These are phyloP conservation scores for Callionymus lyra DNA, from an alignment of 2,113 vertebrate genomes.

Conservation along the genomic window DNA sequence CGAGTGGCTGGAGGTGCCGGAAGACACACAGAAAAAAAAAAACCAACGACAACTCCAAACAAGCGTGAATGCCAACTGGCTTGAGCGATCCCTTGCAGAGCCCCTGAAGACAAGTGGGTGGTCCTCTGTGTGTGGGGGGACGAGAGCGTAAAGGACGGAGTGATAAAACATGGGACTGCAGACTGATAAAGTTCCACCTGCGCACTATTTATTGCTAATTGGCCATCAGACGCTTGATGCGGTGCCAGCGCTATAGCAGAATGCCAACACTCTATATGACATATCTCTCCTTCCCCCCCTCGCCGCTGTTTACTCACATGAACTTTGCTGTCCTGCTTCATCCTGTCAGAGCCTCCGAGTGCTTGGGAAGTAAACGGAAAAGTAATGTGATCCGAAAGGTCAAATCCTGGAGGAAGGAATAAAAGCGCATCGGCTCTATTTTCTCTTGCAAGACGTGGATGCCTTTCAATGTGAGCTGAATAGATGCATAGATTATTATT, in stretches of 20 bases:
- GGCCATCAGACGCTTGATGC: conserved; percentile 30
- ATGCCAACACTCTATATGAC: conserved; percentile 21
- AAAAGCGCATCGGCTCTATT: conserved; percentile 14
- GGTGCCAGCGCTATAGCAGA: conserved; percentile 30
- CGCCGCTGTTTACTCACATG: conserved; percentile 17
- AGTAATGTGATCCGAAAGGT: conserved; percentile 24
- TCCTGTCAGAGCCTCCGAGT: conserved; percentile 1
- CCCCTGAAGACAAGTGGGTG: conserved; percentile 1
- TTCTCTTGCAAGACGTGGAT: conserved; percentile 3
- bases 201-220: conserved; percentile 40
- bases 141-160: neutral
- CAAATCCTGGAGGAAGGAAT: conserved; percentile 12
- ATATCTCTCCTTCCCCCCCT: neutral
- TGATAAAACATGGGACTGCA: conserved; percentile 1
- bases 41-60: conserved; percentile 28
- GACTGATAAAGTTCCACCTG: conserved; percentile 29
- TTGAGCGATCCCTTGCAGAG: conserved; percentile 2
- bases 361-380: conserved; percentile 3
- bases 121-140: neutral
- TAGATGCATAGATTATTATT: too few species aligned
- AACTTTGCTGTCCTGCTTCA: conserved; percentile 11
- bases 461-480: too few species aligned
- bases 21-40: conserved; percentile 16
- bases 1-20: conserved; percentile 24
- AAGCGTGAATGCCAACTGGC: conserved; percentile 42